phyloP scores from a whole-genome alignment of 2,113 vertebrate genomes.

The Lepus europaeus region DNA sequence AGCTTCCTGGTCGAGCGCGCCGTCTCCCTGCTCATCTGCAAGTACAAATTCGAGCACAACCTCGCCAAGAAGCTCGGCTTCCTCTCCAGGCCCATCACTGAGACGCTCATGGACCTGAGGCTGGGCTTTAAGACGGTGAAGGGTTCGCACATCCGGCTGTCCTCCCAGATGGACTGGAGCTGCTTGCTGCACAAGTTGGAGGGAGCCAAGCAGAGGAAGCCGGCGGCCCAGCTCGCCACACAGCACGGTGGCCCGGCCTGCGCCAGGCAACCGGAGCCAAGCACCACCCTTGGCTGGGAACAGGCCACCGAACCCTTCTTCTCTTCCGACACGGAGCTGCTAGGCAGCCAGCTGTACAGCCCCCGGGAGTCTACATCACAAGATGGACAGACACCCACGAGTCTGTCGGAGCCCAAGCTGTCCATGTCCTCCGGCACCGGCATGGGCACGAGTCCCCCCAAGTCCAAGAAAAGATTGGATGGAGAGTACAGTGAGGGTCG shows the following conservation, averaged over 20 bases:
- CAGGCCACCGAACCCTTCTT: background rate
- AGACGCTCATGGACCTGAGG: slow-evolving; percentile 73
- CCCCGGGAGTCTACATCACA: background rate
- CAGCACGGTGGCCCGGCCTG: fast-evolving
- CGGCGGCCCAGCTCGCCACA: background rate
- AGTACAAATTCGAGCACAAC: slow-evolving; percentile 79
- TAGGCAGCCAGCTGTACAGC: fast-evolving
- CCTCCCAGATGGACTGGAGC: slow-evolving; percentile 70
- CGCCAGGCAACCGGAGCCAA: fast-evolving
- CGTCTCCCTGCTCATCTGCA: slow-evolving; percentile 73
- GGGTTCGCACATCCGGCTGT: slow-evolving; percentile 65
- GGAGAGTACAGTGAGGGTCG: fast-evolving
- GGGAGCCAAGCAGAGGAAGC: background rate
- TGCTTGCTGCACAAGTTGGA: slow-evolving; percentile 50
- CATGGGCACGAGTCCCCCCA: background rate
- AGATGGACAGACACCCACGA: background rate
- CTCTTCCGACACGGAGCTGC: background rate
- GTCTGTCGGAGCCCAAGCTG: background rate
- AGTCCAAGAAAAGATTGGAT: background rate
- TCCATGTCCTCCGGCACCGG: fast-evolving
- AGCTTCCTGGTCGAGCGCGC: slow-evolving; percentile 69
- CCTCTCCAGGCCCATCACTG: slow-evolving; percentile 74
- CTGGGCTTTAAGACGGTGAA: slow-evolving; percentile 82
- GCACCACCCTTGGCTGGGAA: background rate
- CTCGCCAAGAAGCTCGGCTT: slow-evolving; percentile 78